These are phyloP conservation scores for Eriocheir sinensis DNA, from an alignment of 1,140 invertebrate genomes.

Conservation along the genomic window DNA sequence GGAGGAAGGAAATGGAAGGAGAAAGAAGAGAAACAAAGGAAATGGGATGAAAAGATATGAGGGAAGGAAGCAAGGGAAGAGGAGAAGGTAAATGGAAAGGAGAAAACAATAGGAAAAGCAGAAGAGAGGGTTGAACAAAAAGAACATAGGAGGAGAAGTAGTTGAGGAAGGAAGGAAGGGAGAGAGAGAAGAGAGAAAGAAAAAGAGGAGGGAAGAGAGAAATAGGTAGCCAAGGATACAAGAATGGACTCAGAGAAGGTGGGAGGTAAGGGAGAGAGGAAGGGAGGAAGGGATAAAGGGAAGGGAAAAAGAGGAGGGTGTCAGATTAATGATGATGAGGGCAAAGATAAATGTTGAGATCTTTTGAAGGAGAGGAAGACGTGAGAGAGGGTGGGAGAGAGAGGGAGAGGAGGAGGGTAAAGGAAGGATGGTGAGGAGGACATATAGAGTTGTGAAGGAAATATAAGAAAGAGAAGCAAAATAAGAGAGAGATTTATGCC, in stretches of 20 bases:
- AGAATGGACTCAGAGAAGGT: too few relatives aligned
- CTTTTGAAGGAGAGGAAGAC: background rate
- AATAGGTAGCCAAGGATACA: too few relatives aligned
- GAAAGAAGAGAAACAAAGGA: background rate
- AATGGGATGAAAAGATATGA: background rate
- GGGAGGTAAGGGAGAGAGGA: too few relatives aligned
- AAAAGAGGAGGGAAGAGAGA: too few relatives aligned
- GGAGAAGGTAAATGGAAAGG: background rate
- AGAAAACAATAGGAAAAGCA: too few relatives aligned
- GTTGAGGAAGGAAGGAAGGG: too few relatives aligned
- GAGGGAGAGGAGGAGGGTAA: background rate
- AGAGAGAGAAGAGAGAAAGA: background rate
- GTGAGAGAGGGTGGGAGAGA: background rate
- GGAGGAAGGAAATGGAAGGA: background rate
- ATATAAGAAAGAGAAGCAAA: background rate
- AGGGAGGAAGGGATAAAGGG: background rate
- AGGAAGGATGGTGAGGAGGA: too few relatives aligned
- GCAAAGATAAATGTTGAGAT: constrained; percentile 8
- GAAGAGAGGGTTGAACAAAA: too few relatives aligned
- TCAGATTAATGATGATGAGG: constrained; percentile 25
- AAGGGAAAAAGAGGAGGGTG: background rate
- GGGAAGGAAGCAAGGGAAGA: background rate
- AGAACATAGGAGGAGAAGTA: too few relatives aligned
- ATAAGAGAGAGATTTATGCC: constrained; percentile 5
- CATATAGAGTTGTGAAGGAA: too few relatives aligned